A percentile compares a stretch with the other conserved stretches of the same genome.
phyloP scores from a whole-genome alignment of 2,113 vertebrate species.

The Glaucomys volans region DNA sequence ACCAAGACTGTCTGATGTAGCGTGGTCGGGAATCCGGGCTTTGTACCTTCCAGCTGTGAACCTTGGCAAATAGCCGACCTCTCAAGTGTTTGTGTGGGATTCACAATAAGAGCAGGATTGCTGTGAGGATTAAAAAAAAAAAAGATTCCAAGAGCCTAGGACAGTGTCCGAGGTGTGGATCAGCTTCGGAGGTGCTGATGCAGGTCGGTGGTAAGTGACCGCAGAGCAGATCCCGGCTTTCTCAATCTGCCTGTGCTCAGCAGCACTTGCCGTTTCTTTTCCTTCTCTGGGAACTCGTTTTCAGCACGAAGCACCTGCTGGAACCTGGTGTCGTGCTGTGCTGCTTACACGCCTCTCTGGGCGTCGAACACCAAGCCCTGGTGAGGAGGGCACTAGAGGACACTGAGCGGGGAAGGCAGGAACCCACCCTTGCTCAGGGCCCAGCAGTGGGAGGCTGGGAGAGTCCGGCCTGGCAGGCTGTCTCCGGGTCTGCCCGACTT shows the following conservation, averaged over 20 bases:
- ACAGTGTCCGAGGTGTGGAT: not conserved
- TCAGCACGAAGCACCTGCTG: not conserved
- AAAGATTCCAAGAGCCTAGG: not conserved
- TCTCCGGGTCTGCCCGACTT: constrained; percentile 58
- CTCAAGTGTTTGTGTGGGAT: not conserved
- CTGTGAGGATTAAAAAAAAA: not conserved
- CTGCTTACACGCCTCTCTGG: not conserved
- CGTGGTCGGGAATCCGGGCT: not conserved
- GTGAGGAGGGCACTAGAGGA: not conserved
- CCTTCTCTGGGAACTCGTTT: not conserved
- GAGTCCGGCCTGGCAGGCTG: not conserved
- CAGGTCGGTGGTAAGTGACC: not conserved
- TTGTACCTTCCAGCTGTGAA: not conserved
- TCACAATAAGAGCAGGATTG: not conserved
- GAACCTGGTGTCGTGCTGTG: not conserved
- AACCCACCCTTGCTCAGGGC: not conserved
- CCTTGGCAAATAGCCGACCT: not conserved
- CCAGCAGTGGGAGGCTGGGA: not conserved
- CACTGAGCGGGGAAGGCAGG: not conserved
- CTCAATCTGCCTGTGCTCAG: not conserved
- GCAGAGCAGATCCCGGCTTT: not conserved
- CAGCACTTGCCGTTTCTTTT: not conserved
- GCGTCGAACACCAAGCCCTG: not conserved
- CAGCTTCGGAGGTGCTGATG: not conserved
- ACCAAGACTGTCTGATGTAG: not conserved